Percentiles rank a stretch among this genome's conserved stretches.
Conservation (phyloP, 2,113 vertebrate genomes). For the Datnioides undecimradiatus region DNA sequence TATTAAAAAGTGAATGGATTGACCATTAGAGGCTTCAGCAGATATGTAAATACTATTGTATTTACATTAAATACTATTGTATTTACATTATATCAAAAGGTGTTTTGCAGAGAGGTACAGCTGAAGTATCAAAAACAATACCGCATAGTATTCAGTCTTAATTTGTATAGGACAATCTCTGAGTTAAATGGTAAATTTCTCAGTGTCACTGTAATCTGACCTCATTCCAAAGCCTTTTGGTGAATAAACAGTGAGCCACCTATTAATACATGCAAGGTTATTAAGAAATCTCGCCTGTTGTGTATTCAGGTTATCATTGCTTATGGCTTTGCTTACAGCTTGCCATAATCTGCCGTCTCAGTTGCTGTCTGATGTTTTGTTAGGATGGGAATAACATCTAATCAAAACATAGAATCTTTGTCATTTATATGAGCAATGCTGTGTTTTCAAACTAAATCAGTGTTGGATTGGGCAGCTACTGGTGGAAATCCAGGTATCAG, state of each 20-base stretch:
- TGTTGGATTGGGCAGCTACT: slow-evolving; percentile 37
- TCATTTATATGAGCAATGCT: slow-evolving; percentile 15
- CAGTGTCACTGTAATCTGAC: slow-evolving; percentile 25
- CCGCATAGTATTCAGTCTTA: neutral
- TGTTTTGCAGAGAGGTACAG: neutral
- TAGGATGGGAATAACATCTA: neutral
- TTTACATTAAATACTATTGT: slow-evolving; percentile 26
- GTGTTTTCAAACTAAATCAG: slow-evolving; percentile 11
- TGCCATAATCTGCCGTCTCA: neutral
- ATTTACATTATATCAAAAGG: slow-evolving; percentile 26
- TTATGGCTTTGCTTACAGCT: neutral
- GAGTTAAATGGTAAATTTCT: neutral
- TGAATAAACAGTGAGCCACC: slow-evolving; percentile 15
- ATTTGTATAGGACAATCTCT: slow-evolving; percentile 50
- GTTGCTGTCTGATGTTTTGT: slow-evolving; percentile 4
- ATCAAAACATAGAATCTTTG: slow-evolving; percentile 6
- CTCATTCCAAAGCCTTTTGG: slow-evolving; percentile 33
- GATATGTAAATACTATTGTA: slow-evolving; percentile 16
- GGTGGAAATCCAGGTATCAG: slow-evolving; percentile 6
- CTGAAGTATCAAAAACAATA: slow-evolving; percentile 11
- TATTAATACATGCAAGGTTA: slow-evolving; percentile 4
- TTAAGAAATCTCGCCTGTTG: neutral
- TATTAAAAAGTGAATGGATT: slow-evolving; percentile 28
- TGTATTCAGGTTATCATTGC: neutral
- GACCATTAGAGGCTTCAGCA: slow-evolving; percentile 9